Evolutionary conservation across 2,113 vertebrate genomes (phyloP), one percentile per base, ranked within the genome.

Genomic region (Riparia riparia): DNA sequence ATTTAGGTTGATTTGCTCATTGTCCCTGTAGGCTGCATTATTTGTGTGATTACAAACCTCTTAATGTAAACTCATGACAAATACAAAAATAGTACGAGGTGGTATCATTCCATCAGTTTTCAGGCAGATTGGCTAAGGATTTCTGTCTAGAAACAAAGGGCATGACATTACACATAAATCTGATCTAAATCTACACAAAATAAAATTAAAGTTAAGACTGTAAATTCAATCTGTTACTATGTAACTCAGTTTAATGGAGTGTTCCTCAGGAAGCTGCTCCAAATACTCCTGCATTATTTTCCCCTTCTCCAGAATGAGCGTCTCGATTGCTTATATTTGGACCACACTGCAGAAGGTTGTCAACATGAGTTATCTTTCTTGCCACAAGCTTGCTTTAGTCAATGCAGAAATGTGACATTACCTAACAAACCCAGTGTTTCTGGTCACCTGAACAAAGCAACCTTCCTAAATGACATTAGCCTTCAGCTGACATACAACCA

Each of bases 191-290:
- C 68, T 74, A 68, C 68, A 60, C 76, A 68, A 94, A 96, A 96
- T 93, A 92, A 94, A 94, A 96, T 97, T 96, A 96, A 96, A 92
- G 90, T 80, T 93, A 93, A 82, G 91, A 73, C 71, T 96, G 90
- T 84, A 94, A 94, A 95, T 94, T 95, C 79, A 96, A 93, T 97
- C 92, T 93, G 74, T 85, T 91, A 86, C 79, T 86, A 41, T 76
- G 82, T 83, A 96, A 94, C 88, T 80, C 78, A 81, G 88, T 93
- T 95, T 96, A 94, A 95, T 68, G 57, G 86, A 93, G 90, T 81
- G 60, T 77, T 96, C 87, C 50, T 97, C 68, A 91, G 90, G 93
- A 97, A 96, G 87, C 90, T 88, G 68, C 79, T 81, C 49, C 68
- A 86, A 96, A 92, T 41, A 41, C 60, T 86, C 79, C 90, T 78